phyloP scores from a whole-genome alignment of 2,113 vertebrate genomes.

The Spizaetus ornatus region DNA sequence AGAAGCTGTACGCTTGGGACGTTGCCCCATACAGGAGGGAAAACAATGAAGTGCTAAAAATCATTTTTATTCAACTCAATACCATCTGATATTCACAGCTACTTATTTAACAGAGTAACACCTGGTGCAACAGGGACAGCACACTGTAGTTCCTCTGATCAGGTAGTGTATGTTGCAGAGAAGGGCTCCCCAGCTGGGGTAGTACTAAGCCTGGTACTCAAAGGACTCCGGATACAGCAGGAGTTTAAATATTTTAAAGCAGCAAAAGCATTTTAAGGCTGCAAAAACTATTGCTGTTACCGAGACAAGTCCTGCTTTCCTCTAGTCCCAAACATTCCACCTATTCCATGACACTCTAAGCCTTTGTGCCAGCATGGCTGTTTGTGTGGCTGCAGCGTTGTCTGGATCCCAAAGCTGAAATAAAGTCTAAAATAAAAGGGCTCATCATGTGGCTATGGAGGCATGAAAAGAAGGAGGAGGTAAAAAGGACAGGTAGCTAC shows the following conservation, averaged over 20 bases:
- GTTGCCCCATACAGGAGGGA: not conserved
- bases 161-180: not conserved
- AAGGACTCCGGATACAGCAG: not conserved
- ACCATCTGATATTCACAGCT: not conserved
- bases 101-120: not conserved
- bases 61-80: not conserved
- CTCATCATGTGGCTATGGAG: not conserved
- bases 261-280: not conserved
- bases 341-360: not conserved
- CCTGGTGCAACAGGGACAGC: not conserved
- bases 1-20: not conserved
- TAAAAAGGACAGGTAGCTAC: not conserved
- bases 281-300: not conserved
- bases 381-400: not conserved
- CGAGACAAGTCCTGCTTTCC: not conserved
- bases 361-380: not conserved
- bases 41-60: not conserved
- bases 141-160: accelerated
- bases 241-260: not conserved
- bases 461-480: not conserved
- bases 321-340: not conserved
- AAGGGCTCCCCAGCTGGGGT: not conserved
- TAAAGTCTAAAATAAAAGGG: not conserved
- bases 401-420: not conserved
- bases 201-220: not conserved